Base-by-base conservation (phyloP, 2,888 invertebrate species). In the Perdita meconis region DNA sequence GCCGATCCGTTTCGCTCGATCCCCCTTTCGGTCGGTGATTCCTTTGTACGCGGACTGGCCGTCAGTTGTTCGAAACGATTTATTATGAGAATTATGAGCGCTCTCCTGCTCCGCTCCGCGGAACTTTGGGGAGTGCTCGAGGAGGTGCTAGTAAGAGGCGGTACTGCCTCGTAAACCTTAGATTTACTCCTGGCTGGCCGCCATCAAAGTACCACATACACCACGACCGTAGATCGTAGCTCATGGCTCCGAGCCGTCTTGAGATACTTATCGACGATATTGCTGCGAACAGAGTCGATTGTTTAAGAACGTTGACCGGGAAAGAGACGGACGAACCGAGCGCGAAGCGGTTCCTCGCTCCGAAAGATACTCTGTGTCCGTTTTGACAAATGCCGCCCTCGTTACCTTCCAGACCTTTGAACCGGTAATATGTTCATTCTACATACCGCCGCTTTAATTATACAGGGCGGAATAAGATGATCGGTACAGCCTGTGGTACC, bases 131-230 rank as follows among this genome's bases (percentile, higher is more conserved):
- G 88, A 89, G 89, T 87, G 90, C 90, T 91, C 89, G 90, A 92
- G 92, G 91, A 92, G 92, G 92, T 90, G 92, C 92, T 90, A 92
- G 92, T 91, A 92, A 92, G 92, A 91, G 92, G 92, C 92, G 92
- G 92, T 90, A 90, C 92, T 91, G 91, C 91, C 92, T 92, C 92
- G 91, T 92, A 92, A 92, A 92, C 92, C 91, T 92, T 92, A 92
- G 92, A 92, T 92, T 92, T 92, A 92, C 92, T 92, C 91, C 92
- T 90, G 90, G 90, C 91, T 89, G 89, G 90, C 91, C 92, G 92
- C 92, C 92, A 92, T 92, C 91, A 90, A 91, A 90, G 89, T 87
- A 88, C 86, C 84, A 82, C 83, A 82, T 84, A 83, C n/a, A n/a
- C 82, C 81, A 79, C 81, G 81, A 82, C n/a, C 82, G 75, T 71